Conservation (phyloP, 2,888 invertebrate species). For the Hylaea fasciaria region DNA sequence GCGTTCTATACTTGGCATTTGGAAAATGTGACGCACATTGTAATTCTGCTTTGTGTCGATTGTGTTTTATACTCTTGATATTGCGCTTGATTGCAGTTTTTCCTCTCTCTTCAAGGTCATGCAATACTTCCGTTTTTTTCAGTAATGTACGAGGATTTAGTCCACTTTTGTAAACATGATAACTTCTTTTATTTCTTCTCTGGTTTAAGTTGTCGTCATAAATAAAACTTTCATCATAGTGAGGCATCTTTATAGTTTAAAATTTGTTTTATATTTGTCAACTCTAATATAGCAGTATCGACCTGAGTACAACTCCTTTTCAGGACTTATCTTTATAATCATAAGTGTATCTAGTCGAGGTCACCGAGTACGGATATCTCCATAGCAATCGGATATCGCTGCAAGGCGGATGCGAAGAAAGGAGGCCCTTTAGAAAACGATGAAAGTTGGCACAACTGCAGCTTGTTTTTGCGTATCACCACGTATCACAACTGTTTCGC, state of each 20-base stretch:
- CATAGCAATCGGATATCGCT: slow-evolving; percentile 56
- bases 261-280: slow-evolving; percentile 4
- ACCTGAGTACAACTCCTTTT: slow-evolving; percentile 10
- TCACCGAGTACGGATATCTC: slow-evolving; percentile 53
- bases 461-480: slow-evolving; percentile 46
- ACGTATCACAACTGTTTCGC: slow-evolving; percentile 43
- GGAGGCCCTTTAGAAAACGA: slow-evolving; percentile 75
- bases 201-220: slow-evolving; percentile 79
- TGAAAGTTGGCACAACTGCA: slow-evolving; percentile 65
- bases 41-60: slow-evolving; percentile 62
- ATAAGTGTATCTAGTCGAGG: slow-evolving; percentile 45
- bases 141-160: slow-evolving; percentile 63
- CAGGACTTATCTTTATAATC: slow-evolving; percentile 1
- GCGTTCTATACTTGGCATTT: slow-evolving; percentile 59
- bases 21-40: slow-evolving; percentile 47
- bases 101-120: slow-evolving; percentile 71
- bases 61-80: slow-evolving; percentile 74
- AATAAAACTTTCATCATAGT: slow-evolving; percentile 83
- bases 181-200: slow-evolving; percentile 80
- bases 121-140: slow-evolving; percentile 67
- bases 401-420: slow-evolving; percentile 63
- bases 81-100: slow-evolving; percentile 76
- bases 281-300: slow-evolving; percentile 6
- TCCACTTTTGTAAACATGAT: slow-evolving; percentile 81
- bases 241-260: slow-evolving; percentile 68